Percentiles rank a stretch among this genome's conserved stretches.
phyloP scores from a whole-genome alignment of 2,888 invertebrate genomes.

The Drosophila hawaiiensis region DNA sequence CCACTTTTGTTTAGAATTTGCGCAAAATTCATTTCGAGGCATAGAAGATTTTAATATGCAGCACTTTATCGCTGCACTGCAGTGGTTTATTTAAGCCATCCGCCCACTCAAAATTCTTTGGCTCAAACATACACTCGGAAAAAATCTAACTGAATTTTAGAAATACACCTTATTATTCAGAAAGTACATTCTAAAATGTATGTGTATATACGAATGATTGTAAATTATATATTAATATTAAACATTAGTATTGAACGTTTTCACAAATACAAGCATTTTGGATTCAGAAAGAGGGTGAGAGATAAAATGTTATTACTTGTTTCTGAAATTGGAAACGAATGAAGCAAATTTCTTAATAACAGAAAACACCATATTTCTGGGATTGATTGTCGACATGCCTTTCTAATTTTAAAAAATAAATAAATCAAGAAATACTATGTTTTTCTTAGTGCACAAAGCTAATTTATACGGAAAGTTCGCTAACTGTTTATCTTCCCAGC shows the following conservation, averaged over 20 bases:
- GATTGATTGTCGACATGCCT: no score
- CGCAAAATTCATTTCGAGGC: constrained; percentile 78
- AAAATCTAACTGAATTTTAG: neutral
- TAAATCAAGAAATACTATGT: neutral
- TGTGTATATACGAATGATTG: neutral
- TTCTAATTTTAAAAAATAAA: no score
- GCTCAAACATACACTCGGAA: constrained; percentile 53
- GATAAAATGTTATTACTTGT: no score
- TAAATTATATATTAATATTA: neutral
- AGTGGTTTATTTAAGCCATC: constrained; percentile 28
- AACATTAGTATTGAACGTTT: neutral
- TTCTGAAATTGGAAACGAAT: no score
- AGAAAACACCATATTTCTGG: no score
- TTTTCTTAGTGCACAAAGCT: constrained; percentile 49
- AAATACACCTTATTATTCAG: neutral
- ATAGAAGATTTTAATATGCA: constrained; percentile 65
- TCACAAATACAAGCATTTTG: neutral
- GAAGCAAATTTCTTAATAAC: no score
- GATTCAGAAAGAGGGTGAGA: no score
- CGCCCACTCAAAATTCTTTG: constrained; percentile 11
- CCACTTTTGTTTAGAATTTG: constrained; percentile 67
- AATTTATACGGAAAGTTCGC: constrained; percentile 68
- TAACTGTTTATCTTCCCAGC: constrained; percentile 37
- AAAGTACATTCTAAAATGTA: neutral
- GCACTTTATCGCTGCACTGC: constrained; percentile 65